Evolutionary conservation across 1,140 invertebrate species (phyloP).

Genomic region (Oryctes rhinoceros): DNA sequence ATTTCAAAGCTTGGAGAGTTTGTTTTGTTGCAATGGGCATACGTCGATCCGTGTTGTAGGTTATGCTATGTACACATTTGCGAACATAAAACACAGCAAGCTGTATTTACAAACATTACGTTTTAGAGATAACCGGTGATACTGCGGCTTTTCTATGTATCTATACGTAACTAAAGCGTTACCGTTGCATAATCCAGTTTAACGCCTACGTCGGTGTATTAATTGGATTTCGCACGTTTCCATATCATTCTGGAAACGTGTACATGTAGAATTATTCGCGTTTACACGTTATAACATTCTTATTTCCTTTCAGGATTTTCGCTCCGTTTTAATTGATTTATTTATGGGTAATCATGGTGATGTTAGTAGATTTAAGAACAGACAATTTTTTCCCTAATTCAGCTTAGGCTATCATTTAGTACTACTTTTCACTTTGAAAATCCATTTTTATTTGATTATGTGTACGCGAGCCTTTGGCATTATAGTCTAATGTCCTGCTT

Average conservation of each 20-base stretch:
- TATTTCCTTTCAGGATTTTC: neutral
- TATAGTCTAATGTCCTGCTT: no score
- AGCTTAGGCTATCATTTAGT: neutral
- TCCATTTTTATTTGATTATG: no score
- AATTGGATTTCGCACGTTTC: neutral
- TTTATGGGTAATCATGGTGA: no score
- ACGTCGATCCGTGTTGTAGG: neutral
- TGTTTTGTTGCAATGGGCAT: neutral
- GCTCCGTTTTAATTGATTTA: neutral
- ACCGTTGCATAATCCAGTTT: neutral
- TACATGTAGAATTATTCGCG: neutral
- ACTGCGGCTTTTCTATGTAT: neutral
- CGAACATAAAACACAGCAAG: neutral
- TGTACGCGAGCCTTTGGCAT: no score
- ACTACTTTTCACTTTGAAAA: neutral
- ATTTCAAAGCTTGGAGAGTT: no score
- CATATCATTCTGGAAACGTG: neutral
- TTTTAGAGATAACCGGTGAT: neutral
- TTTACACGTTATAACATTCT: neutral
- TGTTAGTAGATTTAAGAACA: no score
- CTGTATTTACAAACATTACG: constrained; percentile 7
- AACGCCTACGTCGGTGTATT: constrained; percentile 1
- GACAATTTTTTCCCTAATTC: neutral
- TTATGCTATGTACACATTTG: neutral
- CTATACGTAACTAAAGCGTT: neutral